A percentile compares a stretch with the other conserved stretches of the same genome.
These are phyloP conservation scores for Augiades crinisus DNA, from an alignment of 2,888 invertebrate genomes.

Conservation along the genomic window DNA sequence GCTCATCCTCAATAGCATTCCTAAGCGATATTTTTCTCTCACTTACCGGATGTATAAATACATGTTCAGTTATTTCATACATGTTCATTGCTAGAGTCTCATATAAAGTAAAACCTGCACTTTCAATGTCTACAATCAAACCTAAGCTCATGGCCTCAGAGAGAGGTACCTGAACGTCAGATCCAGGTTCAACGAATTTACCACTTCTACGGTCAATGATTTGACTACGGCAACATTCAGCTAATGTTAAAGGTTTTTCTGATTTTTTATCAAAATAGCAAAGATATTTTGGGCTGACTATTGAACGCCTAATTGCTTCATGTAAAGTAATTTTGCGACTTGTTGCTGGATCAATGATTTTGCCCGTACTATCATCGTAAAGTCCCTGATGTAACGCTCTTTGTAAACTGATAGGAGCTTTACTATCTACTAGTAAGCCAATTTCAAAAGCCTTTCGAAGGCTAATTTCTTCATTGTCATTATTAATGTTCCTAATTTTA, in stretches of 20 bases:
- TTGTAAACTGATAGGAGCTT: constrained; percentile 91
- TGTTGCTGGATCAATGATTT: constrained; percentile 90
- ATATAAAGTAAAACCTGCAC: constrained; percentile 89
- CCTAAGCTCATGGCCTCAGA: constrained; percentile 89
- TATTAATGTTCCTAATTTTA: constrained; percentile 85
- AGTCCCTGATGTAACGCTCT: constrained; percentile 92
- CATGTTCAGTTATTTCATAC: constrained; percentile 84
- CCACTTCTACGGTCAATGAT: constrained; percentile 91
- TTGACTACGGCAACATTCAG: constrained; percentile 90
- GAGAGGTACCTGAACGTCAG: constrained; percentile 84
- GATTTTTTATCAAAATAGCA: constrained; percentile 90
- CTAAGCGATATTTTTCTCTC: constrained; percentile 87
- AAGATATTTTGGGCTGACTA: constrained; percentile 90
- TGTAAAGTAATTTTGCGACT: constrained; percentile 90
- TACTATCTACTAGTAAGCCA: constrained; percentile 90
- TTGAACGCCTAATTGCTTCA: constrained; percentile 90
- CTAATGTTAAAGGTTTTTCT: constrained; percentile 86
- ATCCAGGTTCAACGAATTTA: constrained; percentile 87
- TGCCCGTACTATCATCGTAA: constrained; percentile 90
- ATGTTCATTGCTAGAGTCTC: constrained; percentile 90
- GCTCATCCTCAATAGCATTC: constrained; percentile 87
- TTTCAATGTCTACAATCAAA: constrained; percentile 92
- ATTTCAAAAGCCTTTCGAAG: constrained; percentile 89
- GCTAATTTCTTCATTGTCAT: constrained; percentile 84
- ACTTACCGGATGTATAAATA: constrained; percentile 89